Conservation (phyloP, 2,797 vertebrate genomes). For the Spatula clypeata region DNA sequence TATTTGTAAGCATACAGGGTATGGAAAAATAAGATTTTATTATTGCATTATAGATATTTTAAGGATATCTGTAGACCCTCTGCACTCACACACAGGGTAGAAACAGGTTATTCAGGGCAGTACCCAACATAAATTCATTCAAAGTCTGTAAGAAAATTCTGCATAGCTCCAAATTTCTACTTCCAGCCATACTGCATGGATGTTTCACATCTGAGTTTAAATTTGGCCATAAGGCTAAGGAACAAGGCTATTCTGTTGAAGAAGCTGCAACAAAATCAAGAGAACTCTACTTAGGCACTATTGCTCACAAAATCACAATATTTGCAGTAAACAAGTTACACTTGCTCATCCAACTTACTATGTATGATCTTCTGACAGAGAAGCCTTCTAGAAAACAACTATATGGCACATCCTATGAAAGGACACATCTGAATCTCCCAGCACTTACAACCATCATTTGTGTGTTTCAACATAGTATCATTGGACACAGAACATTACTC, state of each 20-base stretch:
- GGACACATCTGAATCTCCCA: neutral
- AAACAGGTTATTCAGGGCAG: neutral
- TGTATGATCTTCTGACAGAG: neutral
- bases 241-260: neutral
- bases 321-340: neutral
- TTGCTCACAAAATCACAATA: neutral
- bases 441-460: accelerated
- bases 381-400: neutral
- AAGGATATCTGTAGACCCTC: neutral
- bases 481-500: neutral
- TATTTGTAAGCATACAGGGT: neutral
- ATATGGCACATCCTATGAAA: neutral
- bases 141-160: neutral
- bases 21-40: neutral
- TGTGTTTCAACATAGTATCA: neutral
- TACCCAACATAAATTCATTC: neutral
- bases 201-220: neutral
- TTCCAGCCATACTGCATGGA: neutral
- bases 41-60: neutral
- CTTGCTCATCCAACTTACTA: neutral
- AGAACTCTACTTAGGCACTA: neutral
- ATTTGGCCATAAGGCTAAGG: neutral
- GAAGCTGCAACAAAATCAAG: neutral
- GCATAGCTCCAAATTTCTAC: neutral
- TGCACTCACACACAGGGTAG: neutral